Evolutionary conservation across 2,113 vertebrate genomes (phyloP).

Genomic region (Melanocharis versteri): DNA sequence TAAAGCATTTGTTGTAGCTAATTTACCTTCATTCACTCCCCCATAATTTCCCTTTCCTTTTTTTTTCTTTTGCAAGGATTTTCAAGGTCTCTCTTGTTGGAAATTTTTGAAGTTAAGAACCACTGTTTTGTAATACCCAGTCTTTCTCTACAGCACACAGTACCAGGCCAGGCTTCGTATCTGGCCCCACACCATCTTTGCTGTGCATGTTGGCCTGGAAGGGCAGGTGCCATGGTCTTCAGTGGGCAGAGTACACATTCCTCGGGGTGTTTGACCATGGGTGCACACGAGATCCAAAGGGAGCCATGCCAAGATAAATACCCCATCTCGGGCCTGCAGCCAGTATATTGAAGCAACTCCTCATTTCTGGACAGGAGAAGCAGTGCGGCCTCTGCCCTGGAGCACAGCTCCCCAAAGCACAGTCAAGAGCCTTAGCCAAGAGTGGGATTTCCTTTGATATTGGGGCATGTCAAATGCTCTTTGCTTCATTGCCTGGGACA

Average conservation of each 20-base stretch:
- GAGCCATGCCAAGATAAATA: constrained; percentile 8
- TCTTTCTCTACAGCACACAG: neutral
- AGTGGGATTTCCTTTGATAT: neutral
- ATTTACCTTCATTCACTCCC: neutral
- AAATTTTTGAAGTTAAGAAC: neutral
- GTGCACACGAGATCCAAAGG: neutral
- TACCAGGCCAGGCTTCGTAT: neutral
- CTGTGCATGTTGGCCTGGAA: neutral
- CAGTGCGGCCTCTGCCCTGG: neutral
- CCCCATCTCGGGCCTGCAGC: neutral
- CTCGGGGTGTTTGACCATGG: neutral
- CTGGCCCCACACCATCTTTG: neutral
- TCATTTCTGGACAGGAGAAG: neutral
- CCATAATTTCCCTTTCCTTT: neutral
- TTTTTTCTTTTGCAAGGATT: neutral
- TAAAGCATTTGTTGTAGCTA: neutral
- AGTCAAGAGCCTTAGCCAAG: neutral
- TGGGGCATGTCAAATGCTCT: rapidly evolving
- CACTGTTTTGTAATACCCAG: neutral
- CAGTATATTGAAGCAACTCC: neutral
- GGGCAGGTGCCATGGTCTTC: neutral
- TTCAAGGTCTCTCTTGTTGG: neutral
- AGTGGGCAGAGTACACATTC: neutral
- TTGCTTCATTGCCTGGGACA: neutral
- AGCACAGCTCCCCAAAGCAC: neutral